A percentile compares a stretch with the other conserved stretches of the same genome.
Evolutionary conservation across 1,140 invertebrate species (phyloP).

Genomic region (Platorchestia sp.): DNA sequence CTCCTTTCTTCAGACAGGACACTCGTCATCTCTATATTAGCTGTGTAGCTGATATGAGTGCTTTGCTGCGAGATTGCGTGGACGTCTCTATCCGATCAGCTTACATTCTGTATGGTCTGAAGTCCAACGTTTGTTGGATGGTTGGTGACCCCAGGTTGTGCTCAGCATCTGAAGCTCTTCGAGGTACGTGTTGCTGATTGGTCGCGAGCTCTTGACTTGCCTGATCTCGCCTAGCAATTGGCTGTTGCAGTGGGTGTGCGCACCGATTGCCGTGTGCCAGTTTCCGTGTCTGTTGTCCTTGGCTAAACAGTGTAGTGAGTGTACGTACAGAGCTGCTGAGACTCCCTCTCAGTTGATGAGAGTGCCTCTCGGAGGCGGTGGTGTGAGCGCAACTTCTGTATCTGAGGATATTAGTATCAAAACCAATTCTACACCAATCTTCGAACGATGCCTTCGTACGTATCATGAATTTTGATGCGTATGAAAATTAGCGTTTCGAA

Average conservation of each 20-base stretch:
- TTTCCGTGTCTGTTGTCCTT: neutral
- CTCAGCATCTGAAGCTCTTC: neutral
- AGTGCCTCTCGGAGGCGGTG: neutral
- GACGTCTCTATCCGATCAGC: neutral
- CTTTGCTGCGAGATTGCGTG: neutral
- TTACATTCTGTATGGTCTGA: neutral
- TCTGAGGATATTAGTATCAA: neutral
- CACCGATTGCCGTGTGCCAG: neutral
- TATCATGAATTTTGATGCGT: neutral
- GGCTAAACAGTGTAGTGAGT: neutral
- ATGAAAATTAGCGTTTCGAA: too few relatives aligned
- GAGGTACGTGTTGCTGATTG: neutral
- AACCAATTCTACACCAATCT: neutral
- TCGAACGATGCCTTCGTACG: neutral
- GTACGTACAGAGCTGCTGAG: neutral
- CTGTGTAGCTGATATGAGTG: neutral
- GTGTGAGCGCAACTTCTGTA: neutral
- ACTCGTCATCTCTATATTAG: neutral
- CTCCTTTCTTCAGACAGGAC: neutral
- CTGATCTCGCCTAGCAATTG: neutral
- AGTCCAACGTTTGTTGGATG: neutral
- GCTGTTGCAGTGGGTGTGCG: neutral
- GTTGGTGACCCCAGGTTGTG: neutral
- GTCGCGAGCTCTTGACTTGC: neutral
- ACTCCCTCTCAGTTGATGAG: neutral